Percentiles rank a stretch among this genome's conserved stretches.
Evolutionary conservation across 2,888 invertebrate genomes (phyloP).

Genomic region (Arctia plantaginis): DNA sequence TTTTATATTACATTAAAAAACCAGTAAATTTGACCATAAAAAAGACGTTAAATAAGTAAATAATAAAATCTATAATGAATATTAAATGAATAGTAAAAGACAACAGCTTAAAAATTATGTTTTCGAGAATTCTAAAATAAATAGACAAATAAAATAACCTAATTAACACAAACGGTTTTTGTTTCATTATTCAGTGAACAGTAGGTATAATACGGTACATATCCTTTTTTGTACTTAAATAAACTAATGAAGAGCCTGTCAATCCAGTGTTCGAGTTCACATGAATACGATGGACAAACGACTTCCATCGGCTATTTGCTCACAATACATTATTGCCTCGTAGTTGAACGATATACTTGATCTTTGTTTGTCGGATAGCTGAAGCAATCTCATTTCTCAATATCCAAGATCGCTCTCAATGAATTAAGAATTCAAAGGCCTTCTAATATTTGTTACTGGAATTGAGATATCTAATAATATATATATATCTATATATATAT

Average conservation of each 20-base stretch:
- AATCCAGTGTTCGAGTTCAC: background rate
- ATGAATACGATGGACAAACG: background rate
- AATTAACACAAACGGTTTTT: background rate
- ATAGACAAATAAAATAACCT: background rate
- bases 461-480: background rate
- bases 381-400: background rate
- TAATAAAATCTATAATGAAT: too few relatives aligned
- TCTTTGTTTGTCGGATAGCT: background rate
- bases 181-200: background rate
- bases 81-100: too few relatives aligned
- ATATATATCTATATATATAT: too few relatives aligned
- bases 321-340: constrained; percentile 1
- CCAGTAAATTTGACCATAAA: too few relatives aligned
- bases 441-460: background rate
- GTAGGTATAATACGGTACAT: background rate
- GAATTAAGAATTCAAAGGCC: background rate
- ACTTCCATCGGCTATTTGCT: background rate
- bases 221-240: background rate
- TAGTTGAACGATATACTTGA: background rate
- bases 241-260: background rate
- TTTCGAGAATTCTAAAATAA: background rate
- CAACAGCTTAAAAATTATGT: too few relatives aligned
- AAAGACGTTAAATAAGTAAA: too few relatives aligned
- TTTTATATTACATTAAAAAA: too few relatives aligned
- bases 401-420: background rate